Evolutionary conservation across 2,113 vertebrate species (phyloP).

Genomic region (pig (Sus scrofa)): T2T-Sscrofa CM000812.6:240661501-240662000

Average conservation of each 20-base stretch:
- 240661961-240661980: not conserved
- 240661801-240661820: slow-evolving; percentile 53
- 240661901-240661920: slow-evolving; percentile 28
- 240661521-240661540: slow-evolving; percentile 45
- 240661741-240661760: not conserved
- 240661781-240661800: slow-evolving; percentile 58
- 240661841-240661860: slow-evolving; percentile 43
- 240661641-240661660: not conserved
- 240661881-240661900: slow-evolving; percentile 58
- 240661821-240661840: slow-evolving; percentile 39
- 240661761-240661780: not conserved
- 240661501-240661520: not conserved
- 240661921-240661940: slow-evolving; percentile 53
- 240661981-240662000: not conserved
- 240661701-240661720: not conserved
- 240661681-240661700: slow-evolving; percentile 17
- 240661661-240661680: not conserved
- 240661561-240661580: not conserved
- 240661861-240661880: slow-evolving; percentile 29
- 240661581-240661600: not conserved
- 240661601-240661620: not conserved
- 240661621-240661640: slow-evolving; percentile 21
- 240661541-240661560: slow-evolving; percentile 28
- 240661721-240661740: not conserved
- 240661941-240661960: not conserved